A percentile compares a stretch with the other conserved stretches of the same genome.
Conservation (phyloP, 2,797 vertebrate genomes). For the Chiloscyllium punctatum region DNA sequence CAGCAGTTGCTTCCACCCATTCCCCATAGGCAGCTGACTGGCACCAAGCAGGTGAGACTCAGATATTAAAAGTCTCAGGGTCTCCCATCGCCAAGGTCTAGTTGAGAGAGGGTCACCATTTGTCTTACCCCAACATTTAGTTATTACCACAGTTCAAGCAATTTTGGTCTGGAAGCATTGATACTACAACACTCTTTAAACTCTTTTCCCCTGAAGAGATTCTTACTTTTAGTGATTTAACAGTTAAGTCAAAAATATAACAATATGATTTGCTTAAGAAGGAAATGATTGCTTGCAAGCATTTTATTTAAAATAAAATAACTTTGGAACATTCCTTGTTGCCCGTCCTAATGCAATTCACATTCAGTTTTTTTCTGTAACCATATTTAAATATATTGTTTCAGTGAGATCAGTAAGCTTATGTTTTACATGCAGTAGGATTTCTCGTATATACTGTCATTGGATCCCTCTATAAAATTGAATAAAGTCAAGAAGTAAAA, state of each 20-base stretch:
- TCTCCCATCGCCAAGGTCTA: neutral
- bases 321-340: neutral
- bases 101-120: neutral
- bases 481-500: neutral
- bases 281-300: neutral
- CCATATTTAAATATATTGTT: neutral
- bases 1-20: neutral
- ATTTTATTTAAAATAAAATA: neutral
- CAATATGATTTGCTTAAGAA: neutral
- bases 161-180: neutral
- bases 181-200: neutral
- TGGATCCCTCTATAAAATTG: neutral
- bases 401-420: neutral
- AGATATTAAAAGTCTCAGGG: neutral
- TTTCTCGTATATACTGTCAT: neutral
- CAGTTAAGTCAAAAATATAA: neutral
- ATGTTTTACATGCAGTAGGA: neutral
- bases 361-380: neutral
- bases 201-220: neutral
- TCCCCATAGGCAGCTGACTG: neutral
- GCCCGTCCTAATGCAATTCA: neutral
- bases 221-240: neutral
- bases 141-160: neutral
- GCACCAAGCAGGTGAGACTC: neutral
- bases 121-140: neutral